These are phyloP conservation scores for Ascidia mentula DNA, from an alignment of 23 tunicate genomes.

Conservation along the genomic window DNA sequence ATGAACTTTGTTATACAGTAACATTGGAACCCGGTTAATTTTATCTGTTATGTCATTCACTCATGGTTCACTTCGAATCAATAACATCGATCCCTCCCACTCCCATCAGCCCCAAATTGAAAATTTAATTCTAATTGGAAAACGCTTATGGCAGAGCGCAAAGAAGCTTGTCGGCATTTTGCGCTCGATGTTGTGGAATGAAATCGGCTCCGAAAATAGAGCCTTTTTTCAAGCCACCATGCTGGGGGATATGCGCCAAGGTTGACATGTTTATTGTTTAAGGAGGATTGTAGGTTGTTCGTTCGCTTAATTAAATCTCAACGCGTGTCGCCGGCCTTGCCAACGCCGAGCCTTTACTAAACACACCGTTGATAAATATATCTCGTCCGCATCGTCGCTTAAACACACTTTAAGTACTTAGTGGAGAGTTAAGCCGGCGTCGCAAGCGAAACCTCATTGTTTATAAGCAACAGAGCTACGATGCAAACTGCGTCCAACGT, in stretches of 20 bases:
- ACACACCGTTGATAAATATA: neutral
- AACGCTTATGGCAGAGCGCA: neutral
- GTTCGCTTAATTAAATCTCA: neutral
- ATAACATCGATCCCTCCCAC: neutral
- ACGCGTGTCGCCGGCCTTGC: neutral
- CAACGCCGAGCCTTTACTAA: neutral
- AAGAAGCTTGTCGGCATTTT: neutral
- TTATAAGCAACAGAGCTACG: neutral
- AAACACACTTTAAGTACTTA: constrained; percentile 1
- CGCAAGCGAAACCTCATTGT: neutral
- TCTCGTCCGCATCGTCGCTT: neutral
- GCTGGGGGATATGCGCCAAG: neutral
- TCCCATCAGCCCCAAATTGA: neutral
- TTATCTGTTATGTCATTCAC: neutral
- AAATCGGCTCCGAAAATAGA: neutral
- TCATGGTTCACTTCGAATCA: neutral
- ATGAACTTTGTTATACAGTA: no score
- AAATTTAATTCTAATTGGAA: neutral
- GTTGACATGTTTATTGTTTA: constrained; percentile 1
- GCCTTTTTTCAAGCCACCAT: neutral
- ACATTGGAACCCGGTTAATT: neutral
- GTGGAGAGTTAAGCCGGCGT: neutral
- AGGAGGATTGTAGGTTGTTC: neutral
- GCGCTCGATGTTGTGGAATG: neutral
- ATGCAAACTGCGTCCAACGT: neutral